Base-by-base conservation (phyloP, 1,140 invertebrate genomes). In the Zaprionus africanus region DNA sequence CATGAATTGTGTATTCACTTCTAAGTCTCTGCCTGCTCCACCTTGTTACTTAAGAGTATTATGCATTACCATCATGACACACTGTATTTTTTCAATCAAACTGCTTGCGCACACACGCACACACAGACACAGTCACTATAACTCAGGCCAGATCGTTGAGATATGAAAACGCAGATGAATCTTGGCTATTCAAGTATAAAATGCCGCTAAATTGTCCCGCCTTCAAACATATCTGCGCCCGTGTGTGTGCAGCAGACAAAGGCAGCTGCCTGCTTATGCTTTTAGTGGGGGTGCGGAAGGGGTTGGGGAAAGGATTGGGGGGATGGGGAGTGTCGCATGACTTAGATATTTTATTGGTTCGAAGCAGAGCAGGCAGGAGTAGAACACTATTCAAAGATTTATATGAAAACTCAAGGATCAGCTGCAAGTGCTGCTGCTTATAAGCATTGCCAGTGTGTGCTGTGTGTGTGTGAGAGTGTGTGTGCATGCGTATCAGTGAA, bases 391-490 rank as follows among this genome's bases (percentile, higher is more conserved):
- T 81, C 49, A 87, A 83, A 76, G 81, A 88, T 87, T 87, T 88
- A 83, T 81, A 81, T 61, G 81, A 81, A 81, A 76, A 76, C 68
- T 84, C 78, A 87, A 88, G 84, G 74, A 81, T 88, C 81, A 75
- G 66, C 76, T 64, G 74, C 64, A 68, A 65, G 76, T 49, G 59
- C 67, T 68, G 63, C 66, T 75, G 69, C 68, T 63, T 76, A 46
- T 68, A 41, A 60, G 58, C 54, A 46, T 41, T 62, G 7, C 26
- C 15, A 54, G 36, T 49, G 15, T 73, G 70, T 77, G 15, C 56
- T 68, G 56, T 62, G 49, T 68, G 19, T 59, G 46, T 67, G 26
- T 72, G 41, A n/a, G 59, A 31, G 36, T 51, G 56, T 59, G 65
- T 77, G 59, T 57, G 43, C 17, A 54, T 70, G 58, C 51, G 74